Evolutionary conservation across 2,888 invertebrate genomes (phyloP), one percentile per base, ranked within the genome.

Genomic region (Eilema depressum): DNA sequence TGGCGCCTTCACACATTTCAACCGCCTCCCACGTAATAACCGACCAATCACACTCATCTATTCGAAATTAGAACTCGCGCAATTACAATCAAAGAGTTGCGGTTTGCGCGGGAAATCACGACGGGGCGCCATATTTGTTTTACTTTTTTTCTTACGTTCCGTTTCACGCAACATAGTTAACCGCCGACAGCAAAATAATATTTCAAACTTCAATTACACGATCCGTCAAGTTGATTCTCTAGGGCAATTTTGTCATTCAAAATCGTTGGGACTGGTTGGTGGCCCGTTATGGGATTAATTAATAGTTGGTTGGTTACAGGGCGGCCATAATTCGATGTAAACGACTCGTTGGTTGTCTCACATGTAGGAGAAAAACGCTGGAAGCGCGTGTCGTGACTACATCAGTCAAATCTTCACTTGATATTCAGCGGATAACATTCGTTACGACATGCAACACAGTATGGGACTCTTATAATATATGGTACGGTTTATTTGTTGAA

Each of bases 391-490:
- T 89, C 91, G 92, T 92, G 93, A 92, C 92, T 88, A 88, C 91
- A 93, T 93, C 92, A 92, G 92, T 92, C 91, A 92, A 92, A 92
- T 92, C 90, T 90, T 84, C 88, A 85, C 87, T 92, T 88, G 91
- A 92, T 92, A 92, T 92, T 89, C 92, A 87, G 83, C 76, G 85
- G 87, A 89, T 90, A 89, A 85, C 87, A 87, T 90, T 92, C 91
- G 91, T 91, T 91, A 91, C 88, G 86, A 85, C 85, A 82, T 79
- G 23, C 63, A 41, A 41, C 63, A 11, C 23, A 86, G 84, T 84
- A 84, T 85, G 83, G 84, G 78, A 83, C 85, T 84, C 82, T 84
- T 84, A 83, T 85, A 53, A 8, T 61, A 86, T 85, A 86, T 85
- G 82, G 79, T 85, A 84, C 83, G 84, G 84, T 83, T 87, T 86